These are phyloP conservation scores for Charadrius vociferus DNA, from an alignment of 2,113 vertebrate genomes.

Conservation along the genomic window DNA sequence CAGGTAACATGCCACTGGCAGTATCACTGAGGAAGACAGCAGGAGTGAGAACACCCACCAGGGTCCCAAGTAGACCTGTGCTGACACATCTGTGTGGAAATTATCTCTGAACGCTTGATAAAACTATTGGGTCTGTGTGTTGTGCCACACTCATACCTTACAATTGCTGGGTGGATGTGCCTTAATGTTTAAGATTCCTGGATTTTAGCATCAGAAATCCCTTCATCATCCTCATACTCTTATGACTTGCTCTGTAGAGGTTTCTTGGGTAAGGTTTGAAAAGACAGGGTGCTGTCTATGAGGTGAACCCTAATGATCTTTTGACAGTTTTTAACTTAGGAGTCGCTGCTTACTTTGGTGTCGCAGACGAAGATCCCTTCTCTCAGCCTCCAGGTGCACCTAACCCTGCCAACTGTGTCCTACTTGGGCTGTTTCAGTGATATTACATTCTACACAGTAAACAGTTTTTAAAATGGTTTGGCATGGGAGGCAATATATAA, in stretches of 20 bases:
- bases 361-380: neutral
- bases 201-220: neutral
- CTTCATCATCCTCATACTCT: neutral
- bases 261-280: neutral
- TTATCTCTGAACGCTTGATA: too few relatives aligned
- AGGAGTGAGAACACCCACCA: neutral
- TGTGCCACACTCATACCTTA: neutral
- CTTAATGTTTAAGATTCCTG: neutral
- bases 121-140: rapidly evolving
- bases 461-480: neutral
- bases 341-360: neutral
- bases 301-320: neutral
- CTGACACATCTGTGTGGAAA: neutral
- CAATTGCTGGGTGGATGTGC: rapidly evolving
- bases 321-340: neutral
- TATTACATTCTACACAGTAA: neutral
- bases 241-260: neutral
- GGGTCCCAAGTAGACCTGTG: neutral
- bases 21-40: too few relatives aligned
- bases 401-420: neutral
- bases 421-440: neutral
- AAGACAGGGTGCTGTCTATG: neutral
- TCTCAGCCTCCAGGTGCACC: neutral
- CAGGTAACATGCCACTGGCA: too few relatives aligned
- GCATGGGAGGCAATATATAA: neutral